A percentile compares a stretch with the other conserved stretches of the same genome.
Evolutionary conservation across 2,797 vertebrate species (phyloP).

Genomic region (Danio albolineatus): DNA sequence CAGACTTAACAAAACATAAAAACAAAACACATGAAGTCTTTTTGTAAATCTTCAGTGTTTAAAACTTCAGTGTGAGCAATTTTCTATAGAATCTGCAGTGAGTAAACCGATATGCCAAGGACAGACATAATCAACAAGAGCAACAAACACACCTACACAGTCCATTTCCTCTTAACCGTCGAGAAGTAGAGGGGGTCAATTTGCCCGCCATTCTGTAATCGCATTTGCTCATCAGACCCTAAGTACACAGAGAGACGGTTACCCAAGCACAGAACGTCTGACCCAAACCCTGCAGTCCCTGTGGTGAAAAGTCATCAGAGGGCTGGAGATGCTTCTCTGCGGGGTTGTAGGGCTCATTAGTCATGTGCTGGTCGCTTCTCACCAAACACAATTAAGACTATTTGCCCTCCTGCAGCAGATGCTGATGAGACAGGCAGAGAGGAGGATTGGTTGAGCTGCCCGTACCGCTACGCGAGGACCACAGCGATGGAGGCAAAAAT

Average conservation of each 20-base stretch:
- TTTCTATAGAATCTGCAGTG: background rate
- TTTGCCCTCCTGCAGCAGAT: slow-evolving; percentile 60
- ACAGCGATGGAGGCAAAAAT: slow-evolving; percentile 53
- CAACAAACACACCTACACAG: slow-evolving; percentile 13
- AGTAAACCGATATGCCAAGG: slow-evolving; percentile 2
- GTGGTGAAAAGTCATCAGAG: background rate
- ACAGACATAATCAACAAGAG: background rate
- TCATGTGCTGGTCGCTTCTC: slow-evolving; percentile 47
- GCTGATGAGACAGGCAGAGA: slow-evolving; percentile 57
- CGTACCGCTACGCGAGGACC: slow-evolving; percentile 27
- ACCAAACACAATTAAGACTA: slow-evolving; percentile 62
- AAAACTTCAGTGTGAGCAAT: slow-evolving; percentile 9
- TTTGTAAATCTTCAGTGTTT: background rate
- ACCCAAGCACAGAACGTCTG: background rate
- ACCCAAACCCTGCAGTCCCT: slow-evolving; percentile 11
- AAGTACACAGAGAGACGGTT: background rate
- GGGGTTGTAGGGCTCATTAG: slow-evolving; percentile 45
- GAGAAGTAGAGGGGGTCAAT: background rate
- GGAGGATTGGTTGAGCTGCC: slow-evolving; percentile 42
- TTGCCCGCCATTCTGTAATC: slow-evolving; percentile 18
- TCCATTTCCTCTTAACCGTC: background rate
- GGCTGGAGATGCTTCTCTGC: slow-evolving; percentile 34
- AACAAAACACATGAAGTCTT: too few relatives aligned
- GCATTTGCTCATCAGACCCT: background rate
- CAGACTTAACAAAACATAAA: too few relatives aligned